Percentiles rank a stretch among this genome's conserved stretches.
Evolutionary conservation across 2,797 vertebrate genomes (phyloP).

Genomic region (Ambastaia sidthimunki): DNA sequence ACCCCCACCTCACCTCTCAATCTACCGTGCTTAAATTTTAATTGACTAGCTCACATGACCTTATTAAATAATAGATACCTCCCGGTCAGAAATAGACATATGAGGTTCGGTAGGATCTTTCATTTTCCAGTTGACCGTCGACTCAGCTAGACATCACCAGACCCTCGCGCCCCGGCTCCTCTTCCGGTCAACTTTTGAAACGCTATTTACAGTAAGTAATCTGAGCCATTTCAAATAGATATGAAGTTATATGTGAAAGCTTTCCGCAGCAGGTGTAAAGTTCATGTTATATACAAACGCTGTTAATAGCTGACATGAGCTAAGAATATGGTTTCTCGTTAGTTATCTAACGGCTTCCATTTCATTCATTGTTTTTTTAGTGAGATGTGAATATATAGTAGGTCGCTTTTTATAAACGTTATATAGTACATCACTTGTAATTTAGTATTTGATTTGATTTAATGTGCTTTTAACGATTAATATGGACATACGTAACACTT

Average conservation of each 20-base stretch:
- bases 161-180: slow-evolving; percentile 57
- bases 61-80: slow-evolving; percentile 95
- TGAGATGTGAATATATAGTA: not conserved
- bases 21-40: slow-evolving; percentile 88
- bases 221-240: not conserved
- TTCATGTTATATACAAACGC: not conserved
- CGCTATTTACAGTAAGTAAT: slow-evolving; percentile 61
- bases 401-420: not conserved
- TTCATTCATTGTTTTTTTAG: not conserved
- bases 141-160: slow-evolving; percentile 76
- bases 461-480: not conserved
- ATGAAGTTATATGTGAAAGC: not conserved
- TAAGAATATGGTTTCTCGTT: not conserved
- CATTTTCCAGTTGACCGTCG: slow-evolving; percentile 86
- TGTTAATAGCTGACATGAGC: not conserved
- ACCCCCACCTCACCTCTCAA: slow-evolving; percentile 74
- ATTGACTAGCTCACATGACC: slow-evolving; percentile 88
- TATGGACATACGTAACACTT: not conserved
- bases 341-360: not conserved
- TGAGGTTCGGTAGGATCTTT: slow-evolving; percentile 84
- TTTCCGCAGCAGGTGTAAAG: not conserved
- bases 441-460: not conserved
- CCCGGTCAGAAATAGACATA: slow-evolving; percentile 87
- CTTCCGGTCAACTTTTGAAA: slow-evolving; percentile 66
- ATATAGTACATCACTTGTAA: not conserved